These are phyloP conservation scores for Gasterosteus nipponicus DNA, from an alignment of 2,113 vertebrate species.

Conservation along the genomic window DNA sequence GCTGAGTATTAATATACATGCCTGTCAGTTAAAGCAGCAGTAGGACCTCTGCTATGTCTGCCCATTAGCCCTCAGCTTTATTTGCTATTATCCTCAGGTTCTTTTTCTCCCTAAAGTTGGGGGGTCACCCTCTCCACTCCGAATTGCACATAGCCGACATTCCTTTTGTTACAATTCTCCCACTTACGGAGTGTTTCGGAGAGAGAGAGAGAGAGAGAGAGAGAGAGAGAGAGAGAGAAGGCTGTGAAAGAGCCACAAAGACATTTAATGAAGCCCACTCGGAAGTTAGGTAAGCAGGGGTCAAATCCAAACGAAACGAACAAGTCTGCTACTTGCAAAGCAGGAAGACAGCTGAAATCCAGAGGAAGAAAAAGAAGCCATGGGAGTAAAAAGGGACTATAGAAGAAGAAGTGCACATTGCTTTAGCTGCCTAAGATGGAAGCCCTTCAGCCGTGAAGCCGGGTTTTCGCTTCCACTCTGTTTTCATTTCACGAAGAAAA, in stretches of 20 bases:
- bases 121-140: conserved; percentile 83
- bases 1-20: conserved; percentile 99
- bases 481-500: conserved; percentile 56
- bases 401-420: conserved; percentile 58
- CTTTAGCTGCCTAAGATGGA: conserved; percentile 60
- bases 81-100: conserved; percentile 90
- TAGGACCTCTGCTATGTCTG: conserved; percentile 82
- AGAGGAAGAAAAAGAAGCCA: conserved; percentile 52
- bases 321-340: conserved; percentile 69
- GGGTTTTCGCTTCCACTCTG: conserved; percentile 36
- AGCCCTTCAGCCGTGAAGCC: conserved; percentile 57
- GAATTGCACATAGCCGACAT: conserved; percentile 78
- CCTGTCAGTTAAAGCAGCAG: conserved; percentile 90
- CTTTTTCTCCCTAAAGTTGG: conserved; percentile 80
- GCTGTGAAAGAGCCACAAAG: conserved; percentile 74
- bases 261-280: conserved; percentile 84
- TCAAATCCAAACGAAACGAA: conserved; percentile 80
- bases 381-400: conserved; percentile 53
- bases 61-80: conserved; percentile 87
- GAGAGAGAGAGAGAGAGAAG: conserved; percentile 54
- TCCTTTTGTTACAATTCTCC: conserved; percentile 81
- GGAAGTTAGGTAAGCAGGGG: conserved; percentile 81
- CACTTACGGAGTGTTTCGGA: conserved; percentile 65
- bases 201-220: conserved; percentile 1
- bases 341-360: conserved; percentile 73